Percentiles rank a stretch among this genome's conserved stretches.
Evolutionary conservation across 2,888 invertebrate genomes (phyloP).

Genomic region (Cheilosia vernalis): DNA sequence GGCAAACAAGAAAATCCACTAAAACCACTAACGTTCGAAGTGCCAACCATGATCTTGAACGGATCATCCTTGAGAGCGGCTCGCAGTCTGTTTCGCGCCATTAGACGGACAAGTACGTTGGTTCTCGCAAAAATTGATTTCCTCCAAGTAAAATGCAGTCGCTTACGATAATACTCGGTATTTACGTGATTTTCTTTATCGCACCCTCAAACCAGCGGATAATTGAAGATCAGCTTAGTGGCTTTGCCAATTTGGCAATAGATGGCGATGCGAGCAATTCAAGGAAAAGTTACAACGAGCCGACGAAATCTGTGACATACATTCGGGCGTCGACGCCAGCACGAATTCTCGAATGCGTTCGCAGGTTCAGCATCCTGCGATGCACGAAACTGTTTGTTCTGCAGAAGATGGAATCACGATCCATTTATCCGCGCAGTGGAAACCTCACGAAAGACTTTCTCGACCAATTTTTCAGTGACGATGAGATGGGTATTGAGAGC

Average conservation of each 20-base stretch:
- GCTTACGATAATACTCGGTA: constrained; percentile 50
- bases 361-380: constrained; percentile 83
- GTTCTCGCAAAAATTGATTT: neutral
- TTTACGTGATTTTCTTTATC: constrained; percentile 53
- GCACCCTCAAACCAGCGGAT: constrained; percentile 60
- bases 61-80: constrained; percentile 50
- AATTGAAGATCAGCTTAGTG: constrained; percentile 15
- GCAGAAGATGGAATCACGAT: constrained; percentile 84
- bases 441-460: constrained; percentile 81
- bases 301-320: constrained; percentile 79
- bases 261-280: constrained; percentile 45
- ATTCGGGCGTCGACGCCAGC: constrained; percentile 81
- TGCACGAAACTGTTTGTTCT: constrained; percentile 85
- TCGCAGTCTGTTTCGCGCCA: constrained; percentile 56
- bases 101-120: constrained; percentile 56
- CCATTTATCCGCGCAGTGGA: constrained; percentile 77
- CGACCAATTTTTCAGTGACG: constrained; percentile 81
- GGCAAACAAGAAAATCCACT: constrained; percentile 53
- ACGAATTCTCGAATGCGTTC: constrained; percentile 82
- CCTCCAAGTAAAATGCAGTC: constrained; percentile 38
- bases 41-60: constrained; percentile 39
- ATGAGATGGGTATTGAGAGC: constrained; percentile 78
- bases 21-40: constrained; percentile 29
- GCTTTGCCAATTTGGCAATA: constrained; percentile 45
- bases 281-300: constrained; percentile 52